These are phyloP conservation scores for Coleophora deauratella DNA, from an alignment of 2,888 invertebrate species.

Conservation along the genomic window DNA sequence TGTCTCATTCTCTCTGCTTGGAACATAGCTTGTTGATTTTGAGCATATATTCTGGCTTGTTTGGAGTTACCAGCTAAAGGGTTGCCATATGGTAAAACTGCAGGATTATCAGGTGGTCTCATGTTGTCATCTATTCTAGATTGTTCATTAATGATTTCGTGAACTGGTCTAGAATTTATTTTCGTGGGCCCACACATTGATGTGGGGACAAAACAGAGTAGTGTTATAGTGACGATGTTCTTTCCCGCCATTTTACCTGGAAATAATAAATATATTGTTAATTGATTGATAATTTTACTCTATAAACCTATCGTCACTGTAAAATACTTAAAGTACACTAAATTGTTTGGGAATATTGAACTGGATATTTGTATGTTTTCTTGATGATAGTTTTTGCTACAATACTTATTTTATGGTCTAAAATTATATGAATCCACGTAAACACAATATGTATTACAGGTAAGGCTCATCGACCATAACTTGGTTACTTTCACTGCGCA, in stretches of 20 bases:
- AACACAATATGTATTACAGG: no score
- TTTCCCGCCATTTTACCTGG: conserved; percentile 42
- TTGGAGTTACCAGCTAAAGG: conserved; percentile 57
- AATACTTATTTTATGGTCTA: no score
- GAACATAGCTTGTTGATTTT: conserved; percentile 68
- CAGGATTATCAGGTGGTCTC: conserved; percentile 25
- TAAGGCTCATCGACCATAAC: no score
- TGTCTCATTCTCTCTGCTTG: conserved; percentile 59
- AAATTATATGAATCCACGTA: no score
- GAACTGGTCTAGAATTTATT: conserved; percentile 44
- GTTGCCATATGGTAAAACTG: conserved; percentile 46
- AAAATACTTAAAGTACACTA: no score
- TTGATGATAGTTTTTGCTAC: no score
- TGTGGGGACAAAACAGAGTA: conserved; percentile 26
- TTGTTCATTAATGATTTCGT: conserved; percentile 56
- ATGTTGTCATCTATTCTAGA: conserved; percentile 48
- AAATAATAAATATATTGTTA: conserved; percentile 21
- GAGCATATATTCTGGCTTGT: conserved; percentile 52
- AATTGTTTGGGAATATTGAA: no score
- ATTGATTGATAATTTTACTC: no score
- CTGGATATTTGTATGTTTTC: no score
- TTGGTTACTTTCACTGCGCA: no score
- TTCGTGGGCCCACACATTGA: conserved; percentile 34
- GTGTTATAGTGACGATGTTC: conserved; percentile 18
- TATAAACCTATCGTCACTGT: no score